These are phyloP conservation scores for Hemitrygon akajei DNA, from an alignment of 2,797 vertebrate genomes.

Conservation along the genomic window DNA sequence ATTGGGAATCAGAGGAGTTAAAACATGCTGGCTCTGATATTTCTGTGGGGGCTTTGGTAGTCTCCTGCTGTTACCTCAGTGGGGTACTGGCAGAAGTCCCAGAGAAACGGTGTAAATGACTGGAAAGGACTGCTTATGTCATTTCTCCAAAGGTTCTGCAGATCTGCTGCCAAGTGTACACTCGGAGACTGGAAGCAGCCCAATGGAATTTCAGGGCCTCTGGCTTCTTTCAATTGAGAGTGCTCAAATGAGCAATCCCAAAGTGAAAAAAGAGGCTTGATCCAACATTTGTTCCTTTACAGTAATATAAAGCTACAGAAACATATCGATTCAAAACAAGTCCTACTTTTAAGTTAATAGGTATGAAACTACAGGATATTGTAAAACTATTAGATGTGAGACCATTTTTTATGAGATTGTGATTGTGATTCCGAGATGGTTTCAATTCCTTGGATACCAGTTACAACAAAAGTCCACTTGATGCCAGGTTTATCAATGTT, in stretches of 20 bases:
- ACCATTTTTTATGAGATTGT: background rate
- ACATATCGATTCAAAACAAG: background rate
- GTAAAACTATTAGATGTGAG: background rate
- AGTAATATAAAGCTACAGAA: too few relatives aligned
- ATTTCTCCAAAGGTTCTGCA: slow-evolving; percentile 13
- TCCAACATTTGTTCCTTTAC: background rate
- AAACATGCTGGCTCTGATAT: background rate
- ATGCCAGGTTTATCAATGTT: background rate
- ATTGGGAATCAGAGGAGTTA: slow-evolving; percentile 21
- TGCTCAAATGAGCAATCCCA: background rate
- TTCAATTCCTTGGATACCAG: background rate
- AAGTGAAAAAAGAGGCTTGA: background rate
- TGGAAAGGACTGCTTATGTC: slow-evolving; percentile 18
- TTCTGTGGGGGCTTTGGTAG: slow-evolving; percentile 19
- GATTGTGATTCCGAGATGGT: too few relatives aligned
- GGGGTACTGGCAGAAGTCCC: slow-evolving; percentile 30
- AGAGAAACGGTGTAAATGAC: slow-evolving; percentile 17
- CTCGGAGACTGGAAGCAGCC: background rate
- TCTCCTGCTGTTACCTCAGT: slow-evolving; percentile 25
- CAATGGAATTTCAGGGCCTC: background rate
- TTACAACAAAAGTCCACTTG: background rate
- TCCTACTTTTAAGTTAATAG: background rate
- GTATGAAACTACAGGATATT: background rate
- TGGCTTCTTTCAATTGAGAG: background rate
- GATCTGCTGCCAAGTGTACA: background rate